Base-by-base conservation (phyloP, 2,797 vertebrate species). In the Eleutherodactylus coqui region DNA sequence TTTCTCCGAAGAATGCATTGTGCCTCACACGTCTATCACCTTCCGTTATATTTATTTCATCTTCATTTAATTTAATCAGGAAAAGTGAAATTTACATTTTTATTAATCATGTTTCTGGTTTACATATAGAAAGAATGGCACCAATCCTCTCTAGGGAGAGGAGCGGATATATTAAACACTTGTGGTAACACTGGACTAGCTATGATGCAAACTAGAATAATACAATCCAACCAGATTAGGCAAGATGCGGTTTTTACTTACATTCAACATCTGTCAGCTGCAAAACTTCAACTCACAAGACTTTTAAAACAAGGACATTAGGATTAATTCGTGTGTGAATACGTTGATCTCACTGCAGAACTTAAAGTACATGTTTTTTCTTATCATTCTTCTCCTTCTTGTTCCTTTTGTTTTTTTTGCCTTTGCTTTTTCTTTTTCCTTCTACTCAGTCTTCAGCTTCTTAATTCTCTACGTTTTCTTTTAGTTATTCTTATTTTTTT, bases 1-100 rank as follows among this genome's bases (percentile, higher is more conserved):
- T 69, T 62, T 62, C 51, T 51, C 49, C 60, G 51, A 60, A 75
- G 55, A 82, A 64, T 51, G 32, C 36, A 36, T 10, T 29, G 32
- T 49, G 47, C 49, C 53, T 86, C 62, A 64, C 36, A 34, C 78
- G 75, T 51, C 6, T 81, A 81, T 51, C 53, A 69, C 67, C 58
- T 43, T 17, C n/a, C 53, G 49, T 49, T 38, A 27, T 34, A 43
- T 45, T 47, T 45, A n/a, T 67, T 62, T 43, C 38, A 78, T 77
- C 83, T 69, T 78, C n/a, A 53, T 67, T 67, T 34, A 51, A 69
- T 51, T 73, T 64, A 11, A 67, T n/a, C 51, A 51, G 34, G 9
- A 67, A 67, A 29, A 70, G 5, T 14, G 7, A 85, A 45, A 79
- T 41, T 55, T 72, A 43, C 27, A 51, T 47, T 69, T 34, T 11